Evolutionary conservation across 2,797 vertebrate genomes (phyloP).

Genomic region (Echiichthys vipera): DNA sequence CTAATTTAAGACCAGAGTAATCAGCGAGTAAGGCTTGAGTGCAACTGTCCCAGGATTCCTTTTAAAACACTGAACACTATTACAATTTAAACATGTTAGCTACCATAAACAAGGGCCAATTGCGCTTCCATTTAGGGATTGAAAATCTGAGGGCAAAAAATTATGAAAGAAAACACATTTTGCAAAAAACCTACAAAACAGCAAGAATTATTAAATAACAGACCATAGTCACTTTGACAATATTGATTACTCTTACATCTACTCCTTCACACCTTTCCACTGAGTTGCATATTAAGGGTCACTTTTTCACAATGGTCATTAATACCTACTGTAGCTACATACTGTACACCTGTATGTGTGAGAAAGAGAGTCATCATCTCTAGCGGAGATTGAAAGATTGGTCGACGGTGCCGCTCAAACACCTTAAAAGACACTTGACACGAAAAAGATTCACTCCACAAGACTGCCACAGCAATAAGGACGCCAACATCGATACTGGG

Average conservation of each 20-base stretch:
- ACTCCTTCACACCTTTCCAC: constrained; percentile 83
- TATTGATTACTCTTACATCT: constrained; percentile 80
- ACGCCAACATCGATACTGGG: constrained; percentile 82
- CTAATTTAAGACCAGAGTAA: constrained; percentile 53
- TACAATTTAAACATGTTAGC: constrained; percentile 34
- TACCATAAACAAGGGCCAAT: constrained; percentile 63
- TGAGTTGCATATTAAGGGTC: constrained; percentile 87
- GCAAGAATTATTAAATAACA: constrained; percentile 78
- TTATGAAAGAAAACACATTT: constrained; percentile 24
- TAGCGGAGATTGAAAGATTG: constrained; percentile 72
- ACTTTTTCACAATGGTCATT: constrained; percentile 85
- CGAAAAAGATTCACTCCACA: constrained; percentile 81
- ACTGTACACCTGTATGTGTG: constrained; percentile 79
- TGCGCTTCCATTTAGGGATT: constrained; percentile 44
- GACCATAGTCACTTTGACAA: constrained; percentile 80
- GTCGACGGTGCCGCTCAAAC: constrained; percentile 75
- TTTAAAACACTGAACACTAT: constrained; percentile 16
- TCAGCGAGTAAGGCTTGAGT: constrained; percentile 58
- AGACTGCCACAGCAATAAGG: constrained; percentile 83
- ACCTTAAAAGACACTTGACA: constrained; percentile 83
- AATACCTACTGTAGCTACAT: constrained; percentile 84
- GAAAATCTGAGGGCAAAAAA: constrained; percentile 48
- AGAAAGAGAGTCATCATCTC: constrained; percentile 56
- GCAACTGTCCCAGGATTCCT: constrained; percentile 51
- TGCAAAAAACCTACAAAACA: constrained; percentile 63